Evolutionary conservation across 2,888 invertebrate species (phyloP), one percentile per base, ranked within the genome.

Genomic region (Lepidochrysops patricia): DNA sequence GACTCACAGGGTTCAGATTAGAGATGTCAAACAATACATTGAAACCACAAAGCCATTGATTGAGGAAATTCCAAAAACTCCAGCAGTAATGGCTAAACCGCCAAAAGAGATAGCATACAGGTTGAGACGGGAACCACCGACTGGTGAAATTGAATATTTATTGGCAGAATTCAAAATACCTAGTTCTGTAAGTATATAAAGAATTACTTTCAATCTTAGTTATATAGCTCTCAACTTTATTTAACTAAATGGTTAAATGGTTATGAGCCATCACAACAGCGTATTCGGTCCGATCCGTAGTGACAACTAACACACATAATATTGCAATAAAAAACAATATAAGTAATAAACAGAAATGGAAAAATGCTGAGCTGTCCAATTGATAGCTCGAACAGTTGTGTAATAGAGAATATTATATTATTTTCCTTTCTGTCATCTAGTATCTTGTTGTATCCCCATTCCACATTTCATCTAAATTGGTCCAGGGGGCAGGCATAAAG

Each of bases 1-100:
- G 63, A 86, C 92, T 32, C 96, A 96, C 76, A 91, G 93, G 70
- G 93, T 96, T 67, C 93, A 94, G 73, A 92, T 94, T 67, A 90
- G 93, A 57, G 92, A 94, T 72, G 84, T 92, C 0, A 90, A 91
- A 66, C 89, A 80, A 34, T 78, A 79, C 64, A 80, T 79, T 56
- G 72, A 72, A 54, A 72, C 73, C 57, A 70, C 68, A 4, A 84
- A 80, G 60, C 72, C 82, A 4, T 73, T 93, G n/a, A 93, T 94
- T 61, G 90, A 94, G 69, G 93, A 93, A 75, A 83, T 94, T 61
- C 77, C 73, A 50, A 78, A 74, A 26, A 65, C 65, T 1, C 65
- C 65, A 4, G 64, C 64, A 26, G 71, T 68, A 23, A 19, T 66
- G 6, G 54, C 61, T 19, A 52, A 57, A 23, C 27, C 50, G 15